phyloP scores from a whole-genome alignment of 2,113 vertebrate genomes.

The Mellivora capensis region DNA sequence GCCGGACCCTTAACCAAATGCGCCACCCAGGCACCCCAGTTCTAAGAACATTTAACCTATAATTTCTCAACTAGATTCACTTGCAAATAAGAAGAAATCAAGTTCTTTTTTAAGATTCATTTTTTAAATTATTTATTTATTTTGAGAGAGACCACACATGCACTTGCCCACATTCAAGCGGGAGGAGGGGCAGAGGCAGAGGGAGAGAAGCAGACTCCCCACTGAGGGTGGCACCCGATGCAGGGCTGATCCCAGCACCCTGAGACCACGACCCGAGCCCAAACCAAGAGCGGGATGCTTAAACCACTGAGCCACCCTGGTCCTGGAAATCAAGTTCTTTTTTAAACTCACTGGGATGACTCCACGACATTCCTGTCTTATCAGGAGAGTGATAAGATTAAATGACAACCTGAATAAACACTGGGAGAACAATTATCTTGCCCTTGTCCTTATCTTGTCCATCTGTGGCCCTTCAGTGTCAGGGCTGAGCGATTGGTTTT shows the following conservation, averaged over 20 bases:
- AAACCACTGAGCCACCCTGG: not conserved
- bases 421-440: not conserved
- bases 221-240: not conserved
- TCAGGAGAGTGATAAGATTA: not conserved
- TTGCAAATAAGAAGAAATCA: not conserved
- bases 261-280: not conserved
- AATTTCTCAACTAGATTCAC: not conserved
- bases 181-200: not conserved
- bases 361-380: not conserved
- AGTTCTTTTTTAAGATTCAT: not conserved
- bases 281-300: not conserved
- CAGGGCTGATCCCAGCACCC: not conserved
- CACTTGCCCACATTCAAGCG: not conserved
- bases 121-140: not conserved
- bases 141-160: not conserved
- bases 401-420: not conserved
- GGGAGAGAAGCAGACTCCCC: not conserved
- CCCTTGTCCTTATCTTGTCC: not conserved
- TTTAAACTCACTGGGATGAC: not conserved
- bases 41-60: not conserved
- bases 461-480: not conserved
- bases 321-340: not conserved
- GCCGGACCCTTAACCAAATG: not conserved
- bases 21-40: not conserved
- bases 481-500: not conserved